Base-by-base conservation (phyloP, 1,140 invertebrate species). In the Drosophila ironensis region DNA sequence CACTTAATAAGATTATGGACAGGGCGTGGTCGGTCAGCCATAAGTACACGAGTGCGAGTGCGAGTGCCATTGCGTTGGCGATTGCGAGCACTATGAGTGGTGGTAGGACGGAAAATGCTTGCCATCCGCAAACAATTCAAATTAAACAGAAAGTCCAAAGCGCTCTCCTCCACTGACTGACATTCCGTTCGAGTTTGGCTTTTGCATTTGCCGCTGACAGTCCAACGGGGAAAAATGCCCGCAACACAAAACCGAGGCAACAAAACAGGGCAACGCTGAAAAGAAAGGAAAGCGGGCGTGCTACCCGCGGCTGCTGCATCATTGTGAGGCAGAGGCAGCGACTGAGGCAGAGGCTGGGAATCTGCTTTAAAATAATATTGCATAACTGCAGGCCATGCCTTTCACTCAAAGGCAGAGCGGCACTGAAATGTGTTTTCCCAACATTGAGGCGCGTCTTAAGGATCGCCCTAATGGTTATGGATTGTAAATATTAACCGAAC, bases 361-460 rank as follows among this genome's bases (percentile, higher is more conserved):
- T 63, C 74, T 69, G 57, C 76, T 59, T 78, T 84, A 61, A 78
- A 84, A 84, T 78, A 84, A 78, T 78, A 86, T 84, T 78, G 69
- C 74, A 84, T 86, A 84, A 61, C 80, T 86, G 64, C 73, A 73
- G 54, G 50, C 59, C 30, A 22, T 40, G 41, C 42, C 37, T 48
- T 33, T 40, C 59, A 48, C 45, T 40, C 48, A 53, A 30, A 27
- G 33, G 44, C 14, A 22, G 12, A 46, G 24, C 12, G 27, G 24
- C 9, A 40, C 27, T 20, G 17, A 47, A 54, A 19, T 27, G 20
- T 38, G 33, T 27, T 63, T 27, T 4, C 3, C 3, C 12, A 60
- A 12, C 22, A 28, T 47, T 38, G 25, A 63, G 24, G 30, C 24
- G 12, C 24, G 12, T 12, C 60, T 63, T 16, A 14, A n/a, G 6